These are phyloP conservation scores for Oostethus manadensis DNA, from an alignment of 2,113 vertebrate species.

Conservation along the genomic window DNA sequence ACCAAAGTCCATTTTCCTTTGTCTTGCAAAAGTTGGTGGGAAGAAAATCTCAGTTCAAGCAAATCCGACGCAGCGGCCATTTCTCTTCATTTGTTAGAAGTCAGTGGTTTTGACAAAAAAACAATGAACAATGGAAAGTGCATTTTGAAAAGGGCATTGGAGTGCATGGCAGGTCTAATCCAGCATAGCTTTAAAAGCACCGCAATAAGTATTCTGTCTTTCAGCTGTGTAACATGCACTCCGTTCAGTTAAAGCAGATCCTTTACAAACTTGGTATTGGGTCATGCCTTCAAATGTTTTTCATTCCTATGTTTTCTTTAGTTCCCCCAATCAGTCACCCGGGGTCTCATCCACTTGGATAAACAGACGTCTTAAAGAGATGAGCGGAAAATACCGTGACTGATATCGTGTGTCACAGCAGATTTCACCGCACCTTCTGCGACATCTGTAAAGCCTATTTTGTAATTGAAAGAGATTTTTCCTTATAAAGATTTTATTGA, in stretches of 20 bases:
- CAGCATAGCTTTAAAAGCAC: slow-evolving; percentile 14
- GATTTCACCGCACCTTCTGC: too few species aligned
- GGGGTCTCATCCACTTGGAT: too few species aligned
- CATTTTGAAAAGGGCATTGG: slow-evolving; percentile 4
- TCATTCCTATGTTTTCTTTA: too few species aligned
- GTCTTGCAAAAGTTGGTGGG: slow-evolving; percentile 6
- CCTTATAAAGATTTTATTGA: too few species aligned
- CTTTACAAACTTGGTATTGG: not conserved
- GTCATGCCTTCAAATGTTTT: too few species aligned
- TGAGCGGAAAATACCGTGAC: too few species aligned
- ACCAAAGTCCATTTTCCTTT: slow-evolving; percentile 33
- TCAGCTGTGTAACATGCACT: not conserved
- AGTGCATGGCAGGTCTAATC: slow-evolving; percentile 11
- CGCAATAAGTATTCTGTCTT: slow-evolving; percentile 1
- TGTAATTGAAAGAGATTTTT: too few species aligned
- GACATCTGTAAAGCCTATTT: too few species aligned
- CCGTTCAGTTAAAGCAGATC: not conserved
- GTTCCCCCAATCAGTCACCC: too few species aligned
- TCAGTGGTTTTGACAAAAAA: slow-evolving; percentile 33
- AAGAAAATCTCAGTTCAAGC: slow-evolving; percentile 15
- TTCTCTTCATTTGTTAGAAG: slow-evolving; percentile 26
- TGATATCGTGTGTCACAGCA: too few species aligned
- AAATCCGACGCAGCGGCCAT: slow-evolving; percentile 26
- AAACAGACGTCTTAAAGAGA: too few species aligned
- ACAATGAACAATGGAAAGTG: slow-evolving; percentile 21